A percentile compares a stretch with the other conserved stretches of the same genome.
Conservation (phyloP, 2,888 invertebrate genomes). For the Tineola bisselliella region DNA sequence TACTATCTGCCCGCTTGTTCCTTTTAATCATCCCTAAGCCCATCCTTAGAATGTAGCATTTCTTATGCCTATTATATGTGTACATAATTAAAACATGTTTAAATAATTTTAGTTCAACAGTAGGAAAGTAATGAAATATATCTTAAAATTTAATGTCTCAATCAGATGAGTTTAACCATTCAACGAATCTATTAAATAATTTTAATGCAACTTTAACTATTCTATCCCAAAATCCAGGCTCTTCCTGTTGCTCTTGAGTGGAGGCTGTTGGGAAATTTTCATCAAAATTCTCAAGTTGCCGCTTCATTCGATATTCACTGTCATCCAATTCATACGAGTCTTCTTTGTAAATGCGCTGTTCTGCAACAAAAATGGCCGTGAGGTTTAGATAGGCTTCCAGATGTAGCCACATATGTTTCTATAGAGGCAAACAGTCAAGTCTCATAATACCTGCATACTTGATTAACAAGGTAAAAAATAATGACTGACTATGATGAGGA, state of each 20-base stretch:
- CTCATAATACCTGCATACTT: too few species aligned
- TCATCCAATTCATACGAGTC: background rate
- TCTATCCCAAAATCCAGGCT: constrained; percentile 55
- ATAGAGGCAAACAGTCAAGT: too few species aligned
- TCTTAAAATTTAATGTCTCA: background rate
- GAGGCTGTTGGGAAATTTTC: constrained; percentile 35
- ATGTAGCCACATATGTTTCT: too few species aligned
- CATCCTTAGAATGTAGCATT: too few species aligned
- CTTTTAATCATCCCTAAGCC: too few species aligned
- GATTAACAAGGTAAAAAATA: too few species aligned
- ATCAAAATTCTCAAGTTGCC: constrained; percentile 49
- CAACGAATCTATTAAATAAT: constrained; percentile 49
- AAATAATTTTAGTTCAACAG: too few species aligned
- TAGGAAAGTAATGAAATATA: too few species aligned
- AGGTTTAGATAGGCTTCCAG: too few species aligned
- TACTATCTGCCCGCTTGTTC: background rate
- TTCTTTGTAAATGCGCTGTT: background rate
- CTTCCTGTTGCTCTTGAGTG: constrained; percentile 39
- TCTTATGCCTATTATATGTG: too few species aligned
- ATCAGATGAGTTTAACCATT: constrained; percentile 47
- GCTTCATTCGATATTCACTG: constrained; percentile 33
- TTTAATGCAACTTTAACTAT: constrained; percentile 53
- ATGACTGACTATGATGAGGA: background rate
- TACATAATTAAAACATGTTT: too few species aligned
- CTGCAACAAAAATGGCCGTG: background rate